Base-by-base conservation (phyloP, 2,888 invertebrate genomes). In the Meiosimyza platycephala region DNA sequence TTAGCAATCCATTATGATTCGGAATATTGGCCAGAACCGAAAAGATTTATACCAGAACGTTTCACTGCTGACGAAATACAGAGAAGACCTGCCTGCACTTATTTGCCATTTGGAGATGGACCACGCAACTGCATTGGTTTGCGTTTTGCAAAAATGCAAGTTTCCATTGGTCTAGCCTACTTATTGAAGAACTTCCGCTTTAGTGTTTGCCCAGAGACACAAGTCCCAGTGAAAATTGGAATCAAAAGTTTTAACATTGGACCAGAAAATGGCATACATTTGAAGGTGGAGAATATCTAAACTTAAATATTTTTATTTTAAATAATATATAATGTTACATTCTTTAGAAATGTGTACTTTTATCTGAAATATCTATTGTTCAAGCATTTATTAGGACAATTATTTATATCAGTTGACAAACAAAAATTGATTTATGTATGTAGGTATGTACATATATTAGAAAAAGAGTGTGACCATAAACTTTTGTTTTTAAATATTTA, bases 1-100 rank as follows among this genome's bases (percentile, higher is more conserved):
- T 85, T 88, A 72, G 88, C 89, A 0, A 89, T 91, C 76, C 91
- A 92, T 71, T 89, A 88, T 82, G 90, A 91, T 78, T 82, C 85
- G 0, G 79, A 84, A 9, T 84, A 86, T 60, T 89, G 84, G 75
- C 86, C 87, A 0, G 87, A 92, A 3, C 92, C 93, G 0, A 87
- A 90, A 2, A 88, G 87, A 62, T 92, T 92, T 71, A 88, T 90
- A 63, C 92, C 92, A 0, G 90, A 91, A 33, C 87, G 92, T 72
- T 92, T 92, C 79, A 84, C 87, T 0, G 84, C 88, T 1, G 89
- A 89, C 73, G 89, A 89, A 71, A 90, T 89, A 66, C 82, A 87
- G 0, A 87, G 87, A 22, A 82, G 90, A 72, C 89, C 89, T 50
- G 71, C 82, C 0, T 76, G 79, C 54, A 75, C 83, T 5, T 86